Evolutionary conservation across 2,888 invertebrate species (phyloP), one percentile per base, ranked within the genome.

Genomic region (Malacosoma neustria): DNA sequence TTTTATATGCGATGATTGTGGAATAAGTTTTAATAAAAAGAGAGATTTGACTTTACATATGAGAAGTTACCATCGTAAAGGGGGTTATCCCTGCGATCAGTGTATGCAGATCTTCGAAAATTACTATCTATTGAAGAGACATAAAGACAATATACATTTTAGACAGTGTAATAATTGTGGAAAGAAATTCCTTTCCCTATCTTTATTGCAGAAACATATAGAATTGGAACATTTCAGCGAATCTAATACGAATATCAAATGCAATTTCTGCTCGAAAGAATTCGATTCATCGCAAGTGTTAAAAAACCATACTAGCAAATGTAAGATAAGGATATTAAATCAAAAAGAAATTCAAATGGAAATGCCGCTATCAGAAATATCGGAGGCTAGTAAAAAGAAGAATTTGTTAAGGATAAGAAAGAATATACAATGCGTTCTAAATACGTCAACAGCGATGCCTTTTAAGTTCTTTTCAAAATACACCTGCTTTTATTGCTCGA

Each of bases 361-460:
- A 2, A 40, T 45, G 1, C 48, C 56, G 1, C 29, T 45, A 2
- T 44, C 54, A 11, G 55, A 52, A 13, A 46, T 44, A 14, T 42
- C 54, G 4, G 54, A 62, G 40, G 66, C 62, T 5, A 60, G 45
- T 38, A 72, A 62, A 42, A 70, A 71, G 33, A 70, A 66, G 35
- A 72, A 80, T 14, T 49, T 74, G 0, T 29, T 50, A n/a, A 69
- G 68, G 48, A 76, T 82, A 6, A 50, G 84, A 11, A 59, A 69
- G 38, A 84, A 85, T 39, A 82, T 85, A 29, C 65, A 68, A 38
- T 72, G 65, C 36, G 72, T 85, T 1, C 45, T 84, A 0, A 84
- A 82, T 41, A 80, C 76, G 77, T 80, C 85, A 0, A 80, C 77
- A 0, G 84, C 77, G 0, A 46, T 73, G 2, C 84, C 84, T 1